phyloP scores from a whole-genome alignment of 2,888 invertebrate species.

The Ellobium chinense region DNA sequence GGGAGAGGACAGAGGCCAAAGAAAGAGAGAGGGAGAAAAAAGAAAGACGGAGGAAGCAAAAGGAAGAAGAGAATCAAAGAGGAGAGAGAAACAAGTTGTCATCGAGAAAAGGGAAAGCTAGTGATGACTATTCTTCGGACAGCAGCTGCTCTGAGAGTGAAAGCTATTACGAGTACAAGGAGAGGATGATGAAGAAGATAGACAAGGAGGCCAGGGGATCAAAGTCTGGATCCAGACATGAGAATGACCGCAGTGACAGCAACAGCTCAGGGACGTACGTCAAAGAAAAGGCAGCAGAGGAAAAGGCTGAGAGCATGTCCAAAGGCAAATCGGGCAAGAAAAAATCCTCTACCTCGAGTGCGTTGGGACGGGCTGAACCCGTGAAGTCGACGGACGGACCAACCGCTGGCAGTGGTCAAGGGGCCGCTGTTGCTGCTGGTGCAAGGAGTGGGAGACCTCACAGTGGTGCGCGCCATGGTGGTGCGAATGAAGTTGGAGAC shows the following conservation, averaged over 20 bases:
- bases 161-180: constrained; percentile 28
- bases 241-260: background rate
- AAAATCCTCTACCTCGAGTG: background rate
- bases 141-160: background rate
- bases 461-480: background rate
- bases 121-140: background rate
- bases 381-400: background rate
- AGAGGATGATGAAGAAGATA: constrained; percentile 15
- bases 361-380: background rate
- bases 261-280: background rate
- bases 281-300: background rate
- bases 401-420: background rate
- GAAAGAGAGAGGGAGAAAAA: background rate
- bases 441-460: background rate
- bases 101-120: background rate
- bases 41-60: background rate
- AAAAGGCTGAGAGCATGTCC: background rate
- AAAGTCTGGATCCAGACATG: background rate
- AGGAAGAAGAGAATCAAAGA: background rate
- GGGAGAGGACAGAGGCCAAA: background rate
- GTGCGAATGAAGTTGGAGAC: background rate
- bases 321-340: background rate
- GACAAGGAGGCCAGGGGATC: background rate
- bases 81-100: background rate
- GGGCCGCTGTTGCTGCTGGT: background rate